A percentile compares a stretch with the other conserved stretches of the same genome.
Conservation (phyloP, 1,140 invertebrate species). For the Wiebesia pumilae region DNA sequence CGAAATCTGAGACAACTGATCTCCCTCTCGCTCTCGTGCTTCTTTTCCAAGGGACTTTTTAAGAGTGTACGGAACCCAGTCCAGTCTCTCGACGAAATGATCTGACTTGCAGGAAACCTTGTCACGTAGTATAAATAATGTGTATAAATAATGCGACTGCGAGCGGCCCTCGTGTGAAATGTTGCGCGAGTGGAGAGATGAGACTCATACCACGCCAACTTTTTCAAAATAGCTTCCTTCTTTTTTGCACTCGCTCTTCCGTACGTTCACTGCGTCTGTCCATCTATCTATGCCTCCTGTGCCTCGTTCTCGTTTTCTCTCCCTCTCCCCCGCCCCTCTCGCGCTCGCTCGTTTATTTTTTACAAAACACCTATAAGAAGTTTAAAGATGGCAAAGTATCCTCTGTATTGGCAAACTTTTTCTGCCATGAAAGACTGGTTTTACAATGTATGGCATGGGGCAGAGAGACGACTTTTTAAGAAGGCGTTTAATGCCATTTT, state of each 20-base stretch:
- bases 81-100: constrained; percentile 33
- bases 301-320: background rate
- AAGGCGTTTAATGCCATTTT: constrained; percentile 44
- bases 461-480: constrained; percentile 14
- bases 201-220: background rate
- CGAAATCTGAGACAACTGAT: constrained; percentile 36
- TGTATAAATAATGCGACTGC: constrained; percentile 50
- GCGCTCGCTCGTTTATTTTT: constrained; percentile 20
- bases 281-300: background rate
- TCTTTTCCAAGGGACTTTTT: constrained; percentile 11
- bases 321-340: no score
- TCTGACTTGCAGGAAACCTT: constrained; percentile 43
- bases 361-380: constrained; percentile 21
- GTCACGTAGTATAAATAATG: constrained; percentile 50
- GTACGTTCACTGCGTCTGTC: background rate
- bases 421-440: constrained; percentile 39
- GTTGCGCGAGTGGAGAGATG: constrained; percentile 14
- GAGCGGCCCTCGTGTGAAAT: constrained; percentile 28
- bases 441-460: background rate
- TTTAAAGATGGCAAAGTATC: constrained; percentile 23
- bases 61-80: background rate
- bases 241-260: background rate
- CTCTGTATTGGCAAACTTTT: constrained; percentile 40
- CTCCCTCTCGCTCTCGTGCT: background rate
- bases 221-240: constrained; percentile 16